Evolutionary conservation across 2,113 vertebrate genomes (phyloP).

Genomic region (Epinephelus moara): DNA sequence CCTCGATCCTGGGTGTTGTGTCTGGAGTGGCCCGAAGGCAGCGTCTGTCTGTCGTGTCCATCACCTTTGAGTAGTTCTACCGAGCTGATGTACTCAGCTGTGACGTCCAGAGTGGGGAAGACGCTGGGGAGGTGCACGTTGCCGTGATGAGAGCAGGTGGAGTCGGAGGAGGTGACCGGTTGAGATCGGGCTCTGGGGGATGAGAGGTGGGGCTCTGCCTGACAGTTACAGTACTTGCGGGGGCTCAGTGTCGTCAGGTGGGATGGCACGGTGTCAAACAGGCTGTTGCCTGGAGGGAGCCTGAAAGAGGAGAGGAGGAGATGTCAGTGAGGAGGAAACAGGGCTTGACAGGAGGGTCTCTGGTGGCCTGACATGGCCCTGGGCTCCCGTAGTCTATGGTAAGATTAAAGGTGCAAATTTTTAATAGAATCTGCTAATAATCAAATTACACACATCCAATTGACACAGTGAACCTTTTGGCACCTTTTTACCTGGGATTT

Average conservation of each 20-base stretch:
- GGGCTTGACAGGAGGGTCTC: not conserved
- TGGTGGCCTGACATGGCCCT: not conserved
- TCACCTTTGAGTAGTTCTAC: constrained; percentile 58
- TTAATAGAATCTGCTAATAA: not conserved
- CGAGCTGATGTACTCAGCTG: constrained; percentile 85
- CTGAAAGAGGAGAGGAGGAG: constrained; percentile 75
- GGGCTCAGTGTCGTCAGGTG: constrained; percentile 59
- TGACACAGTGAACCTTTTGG: not conserved
- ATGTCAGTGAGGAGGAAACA: not conserved
- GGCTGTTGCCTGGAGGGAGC: constrained; percentile 88
- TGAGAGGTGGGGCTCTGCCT: constrained; percentile 44
- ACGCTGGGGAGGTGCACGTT: constrained; percentile 77
- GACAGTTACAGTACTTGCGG: constrained; percentile 84
- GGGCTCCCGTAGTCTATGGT: not conserved
- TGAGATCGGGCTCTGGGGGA: constrained; percentile 56
- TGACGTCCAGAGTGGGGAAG: constrained; percentile 91
- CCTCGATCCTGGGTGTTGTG: not conserved
- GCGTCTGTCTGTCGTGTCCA: not conserved
- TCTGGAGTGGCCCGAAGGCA: constrained; percentile 7
- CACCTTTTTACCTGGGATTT: not conserved
- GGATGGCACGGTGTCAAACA: constrained; percentile 88
- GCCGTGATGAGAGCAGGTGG: constrained; percentile 80
- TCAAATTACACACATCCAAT: not conserved
- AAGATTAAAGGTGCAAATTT: not conserved
- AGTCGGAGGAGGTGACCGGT: constrained; percentile 52